phyloP scores from a whole-genome alignment of 2,113 vertebrate genomes.

The Actinemys pallida region DNA sequence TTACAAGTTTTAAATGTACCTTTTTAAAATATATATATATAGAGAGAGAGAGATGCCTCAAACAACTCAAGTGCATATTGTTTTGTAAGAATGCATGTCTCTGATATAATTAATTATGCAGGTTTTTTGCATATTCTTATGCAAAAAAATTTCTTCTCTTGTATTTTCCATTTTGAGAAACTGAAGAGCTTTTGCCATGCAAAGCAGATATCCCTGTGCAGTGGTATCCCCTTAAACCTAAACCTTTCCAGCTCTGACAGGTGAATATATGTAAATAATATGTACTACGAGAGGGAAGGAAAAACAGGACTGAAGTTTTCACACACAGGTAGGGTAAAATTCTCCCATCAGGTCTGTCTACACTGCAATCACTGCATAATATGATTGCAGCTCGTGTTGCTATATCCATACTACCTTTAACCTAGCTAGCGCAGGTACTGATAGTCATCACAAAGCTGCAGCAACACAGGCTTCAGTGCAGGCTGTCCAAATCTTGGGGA shows the following conservation, averaged over 20 bases:
- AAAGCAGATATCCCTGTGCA: rapidly evolving
- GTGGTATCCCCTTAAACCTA: neutral
- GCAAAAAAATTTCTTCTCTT: neutral
- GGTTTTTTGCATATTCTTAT: neutral
- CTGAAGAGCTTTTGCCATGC: neutral
- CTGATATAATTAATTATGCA: neutral
- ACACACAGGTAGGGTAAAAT: neutral
- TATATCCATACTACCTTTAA: neutral
- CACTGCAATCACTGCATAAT: neutral
- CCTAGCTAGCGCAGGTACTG: neutral
- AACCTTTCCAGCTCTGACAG: rapidly evolving
- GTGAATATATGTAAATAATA: neutral
- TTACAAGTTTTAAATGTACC: slow-evolving; percentile 42
- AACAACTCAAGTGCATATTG: neutral
- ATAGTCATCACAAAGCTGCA: neutral
- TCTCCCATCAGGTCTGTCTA: neutral
- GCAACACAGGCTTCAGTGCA: neutral
- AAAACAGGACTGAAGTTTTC: rapidly evolving
- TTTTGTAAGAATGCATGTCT: neutral
- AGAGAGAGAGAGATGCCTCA: neutral
- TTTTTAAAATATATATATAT: slow-evolving; percentile 1
- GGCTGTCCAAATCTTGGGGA: neutral
- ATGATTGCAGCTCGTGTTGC: neutral
- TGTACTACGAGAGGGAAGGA: rapidly evolving
- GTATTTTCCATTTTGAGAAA: neutral